Evolutionary conservation across 1,140 invertebrate species (phyloP), one percentile per base, ranked within the genome.

Genomic region (Drosophila mojavensis): DNA sequence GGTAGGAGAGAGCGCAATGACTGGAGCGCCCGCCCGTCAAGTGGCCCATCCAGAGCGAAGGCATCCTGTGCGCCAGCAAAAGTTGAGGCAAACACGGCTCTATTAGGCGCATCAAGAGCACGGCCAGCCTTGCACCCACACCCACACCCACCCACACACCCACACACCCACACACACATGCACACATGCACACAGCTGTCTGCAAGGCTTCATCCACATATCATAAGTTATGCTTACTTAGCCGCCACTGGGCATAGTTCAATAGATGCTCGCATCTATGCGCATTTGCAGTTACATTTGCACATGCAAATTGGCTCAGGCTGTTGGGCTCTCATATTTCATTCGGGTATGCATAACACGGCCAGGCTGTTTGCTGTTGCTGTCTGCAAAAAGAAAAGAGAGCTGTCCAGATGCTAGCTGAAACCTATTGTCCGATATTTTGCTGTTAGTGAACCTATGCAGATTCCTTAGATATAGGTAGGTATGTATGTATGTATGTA

Each of bases 11-110:
- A 77, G 75, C 11, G 61, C 48, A 67, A 63, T 45, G 47, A 62
- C 33, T 28, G 64, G 33, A 20, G 36, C 20, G 36, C 39, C n/a
- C 2, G 54, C 26, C 51, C 39, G 66, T 50, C 58, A 56, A 54
- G 39, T 51, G 43, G 65, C 50, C 39, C 39, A 7, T 28, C 56
- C 24, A 50, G 36, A 54, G 47, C 63, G 41, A 30, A 50, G 48
- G 51, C n/a, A 51, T 59, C 39, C 24, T 7, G 10, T 13, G 39
- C 20, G 5, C 53, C 53, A 11, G 28, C 36, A 39, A 74, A 75
- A 64, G 69, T 79, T 75, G 75, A 54, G 60, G 71, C 80, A 89
- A 89, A 89, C 80, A 89, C 64, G 70, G 65, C 76, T 89, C 71
- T 89, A 89, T 89, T 89, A 89, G 84, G 69, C 80, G 71, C 80